Conservation (phyloP, 2,797 vertebrate species). For the Leptodactylus fallax region DNA sequence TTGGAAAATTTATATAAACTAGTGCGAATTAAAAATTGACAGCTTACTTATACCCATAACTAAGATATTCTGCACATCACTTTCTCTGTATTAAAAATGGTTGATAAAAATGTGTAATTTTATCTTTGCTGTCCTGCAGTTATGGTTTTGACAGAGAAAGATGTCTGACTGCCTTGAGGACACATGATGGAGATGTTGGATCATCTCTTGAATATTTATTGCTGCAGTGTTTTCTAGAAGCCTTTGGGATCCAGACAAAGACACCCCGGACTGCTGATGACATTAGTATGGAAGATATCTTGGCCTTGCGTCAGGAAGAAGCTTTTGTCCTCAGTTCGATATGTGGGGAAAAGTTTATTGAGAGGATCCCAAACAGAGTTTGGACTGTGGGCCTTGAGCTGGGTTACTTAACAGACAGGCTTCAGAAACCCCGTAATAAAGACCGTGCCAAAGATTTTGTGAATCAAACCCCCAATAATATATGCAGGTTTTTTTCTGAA, state of each 20-base stretch:
- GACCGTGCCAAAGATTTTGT: constrained; percentile 59
- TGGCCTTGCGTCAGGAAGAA: constrained; percentile 89
- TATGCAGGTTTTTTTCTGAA: constrained; percentile 89
- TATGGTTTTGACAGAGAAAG: constrained; percentile 91
- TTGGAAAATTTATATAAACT: neutral
- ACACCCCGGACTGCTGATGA: constrained; percentile 70
- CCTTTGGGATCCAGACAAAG: constrained; percentile 79
- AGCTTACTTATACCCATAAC: neutral
- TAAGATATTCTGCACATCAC: neutral
- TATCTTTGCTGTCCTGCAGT: constrained; percentile 72
- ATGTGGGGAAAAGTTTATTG: constrained; percentile 90
- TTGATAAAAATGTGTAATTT: neutral
- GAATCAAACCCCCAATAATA: constrained; percentile 69
- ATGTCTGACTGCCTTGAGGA: constrained; percentile 80
- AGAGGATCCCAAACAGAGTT: constrained; percentile 88
- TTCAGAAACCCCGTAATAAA: constrained; percentile 69
- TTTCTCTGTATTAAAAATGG: neutral
- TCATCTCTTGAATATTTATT: constrained; percentile 88
- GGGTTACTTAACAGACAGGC: constrained; percentile 75
- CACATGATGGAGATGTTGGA: constrained; percentile 87
- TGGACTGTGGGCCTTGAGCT: constrained; percentile 88
- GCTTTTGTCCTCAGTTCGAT: constrained; percentile 89
- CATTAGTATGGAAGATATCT: constrained; percentile 81
- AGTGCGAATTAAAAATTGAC: neutral
- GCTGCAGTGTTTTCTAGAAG: constrained; percentile 85